These are phyloP conservation scores for Plectrocnemia conspersa DNA, from an alignment of 1,140 invertebrate species.

Conservation along the genomic window DNA sequence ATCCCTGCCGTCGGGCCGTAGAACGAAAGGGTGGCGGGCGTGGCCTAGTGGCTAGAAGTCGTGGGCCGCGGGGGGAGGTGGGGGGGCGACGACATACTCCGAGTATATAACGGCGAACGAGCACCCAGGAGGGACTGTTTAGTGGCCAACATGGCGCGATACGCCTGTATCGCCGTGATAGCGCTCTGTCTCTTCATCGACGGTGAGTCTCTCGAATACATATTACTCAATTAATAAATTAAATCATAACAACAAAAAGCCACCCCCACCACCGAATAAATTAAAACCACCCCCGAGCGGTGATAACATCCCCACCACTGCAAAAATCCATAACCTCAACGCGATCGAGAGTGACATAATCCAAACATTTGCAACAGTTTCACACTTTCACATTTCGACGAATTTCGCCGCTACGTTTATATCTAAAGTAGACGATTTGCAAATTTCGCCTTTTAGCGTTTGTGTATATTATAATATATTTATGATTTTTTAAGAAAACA, in stretches of 20 bases:
- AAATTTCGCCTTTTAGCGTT: too few species aligned
- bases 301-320: background rate
- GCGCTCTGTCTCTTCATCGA: constrained; percentile 51
- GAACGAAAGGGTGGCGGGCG: constrained; percentile 35
- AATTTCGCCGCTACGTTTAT: too few species aligned
- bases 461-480: too few species aligned
- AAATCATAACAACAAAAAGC: background rate
- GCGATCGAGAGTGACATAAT: constrained; percentile 15
- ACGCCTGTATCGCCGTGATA: constrained; percentile 52
- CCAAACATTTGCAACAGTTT: too few species aligned
- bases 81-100: constrained; percentile 51
- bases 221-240: constrained; percentile 37
- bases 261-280: constrained; percentile 9
- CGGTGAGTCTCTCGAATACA: constrained; percentile 52
- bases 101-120: constrained; percentile 50
- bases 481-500: too few species aligned
- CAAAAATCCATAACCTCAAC: background rate
- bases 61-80: constrained; percentile 46
- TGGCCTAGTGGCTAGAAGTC: constrained; percentile 44
- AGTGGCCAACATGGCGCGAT: constrained; percentile 57
- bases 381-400: too few species aligned
- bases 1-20: background rate
- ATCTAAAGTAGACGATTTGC: too few species aligned
- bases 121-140: constrained; percentile 53
- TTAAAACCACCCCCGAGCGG: background rate